Base-by-base conservation (phyloP, 92 coral and sea anemone species). In the Umimayanthus chanpuru region DNA sequence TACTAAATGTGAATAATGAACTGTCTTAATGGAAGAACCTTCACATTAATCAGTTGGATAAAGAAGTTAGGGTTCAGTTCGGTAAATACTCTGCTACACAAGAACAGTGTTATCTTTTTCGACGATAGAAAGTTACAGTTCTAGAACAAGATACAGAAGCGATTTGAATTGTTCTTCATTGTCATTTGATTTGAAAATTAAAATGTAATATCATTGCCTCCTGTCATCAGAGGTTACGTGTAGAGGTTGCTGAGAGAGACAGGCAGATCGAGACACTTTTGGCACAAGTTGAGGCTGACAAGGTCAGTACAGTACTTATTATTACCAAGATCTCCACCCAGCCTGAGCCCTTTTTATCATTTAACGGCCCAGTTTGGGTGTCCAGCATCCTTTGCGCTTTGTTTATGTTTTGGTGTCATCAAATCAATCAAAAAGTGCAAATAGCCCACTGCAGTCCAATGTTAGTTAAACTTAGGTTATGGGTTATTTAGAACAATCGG, bases 271-370 rank as follows among this genome's bases (percentile, higher is more conserved):
- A 96, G 86, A 94, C 99, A n/a, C 74, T 96, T 41, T 65, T 96
- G 77, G 77, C 93, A 20, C 98, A 96, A 90, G 99, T 96, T 8
- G 98, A 96, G 75, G 99, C 99, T 5, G 99, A 96, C 86, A 96
- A 96, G 98, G 99, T 96, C 36, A n/a, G n/a, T n/a, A 81, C 15
- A 47, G 61, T 53, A 38, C 43, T 4, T 18, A 11, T 12, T 47
- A 9, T 2, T 18, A 11, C 10, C 72, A 25, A 18, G 28, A 58
- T n/a, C 74, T 53, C 58, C 58, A 47, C 50, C 50, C 36, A 6
- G 50, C 50, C 50, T 47, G 65, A 39, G 56, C 58, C 58, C 58
- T 47, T 18, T 11, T 15, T 53, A 53, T 11, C 16, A 53, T 9
- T 53, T 53, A 12, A 53, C 12, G 53, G 58, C 58, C 58, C 58